phyloP scores from a whole-genome alignment of 2,113 vertebrate genomes.

The Anguilla japonica region DNA sequence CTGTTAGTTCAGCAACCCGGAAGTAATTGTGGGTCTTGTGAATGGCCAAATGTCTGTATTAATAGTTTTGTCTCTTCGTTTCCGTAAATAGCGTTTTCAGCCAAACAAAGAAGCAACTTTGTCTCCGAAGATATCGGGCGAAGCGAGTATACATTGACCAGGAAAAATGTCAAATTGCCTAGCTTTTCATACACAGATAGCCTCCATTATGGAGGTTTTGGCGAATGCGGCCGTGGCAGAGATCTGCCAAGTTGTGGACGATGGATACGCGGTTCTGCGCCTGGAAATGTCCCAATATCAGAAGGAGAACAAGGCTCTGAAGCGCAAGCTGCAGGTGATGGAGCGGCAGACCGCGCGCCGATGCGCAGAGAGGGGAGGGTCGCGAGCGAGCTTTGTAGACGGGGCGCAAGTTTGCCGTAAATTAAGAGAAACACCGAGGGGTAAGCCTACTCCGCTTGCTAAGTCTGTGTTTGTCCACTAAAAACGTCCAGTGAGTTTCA shows the following conservation, averaged over 20 bases:
- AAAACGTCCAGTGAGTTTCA: neutral
- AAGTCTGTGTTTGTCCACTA: neutral
- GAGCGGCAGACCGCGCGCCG: neutral
- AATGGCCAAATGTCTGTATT: neutral
- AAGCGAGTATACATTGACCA: neutral
- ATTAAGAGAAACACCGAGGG: neutral
- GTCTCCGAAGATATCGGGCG: neutral
- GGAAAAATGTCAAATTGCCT: constrained; percentile 26
- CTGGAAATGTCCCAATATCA: constrained; percentile 39
- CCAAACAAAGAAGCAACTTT: neutral
- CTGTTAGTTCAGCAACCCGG: neutral
- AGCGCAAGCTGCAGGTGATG: constrained; percentile 25
- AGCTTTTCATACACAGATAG: constrained; percentile 39
- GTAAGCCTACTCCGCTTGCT: neutral
- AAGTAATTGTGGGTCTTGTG: neutral
- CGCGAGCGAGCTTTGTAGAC: neutral
- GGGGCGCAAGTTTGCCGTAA: neutral
- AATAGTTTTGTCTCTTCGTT: neutral
- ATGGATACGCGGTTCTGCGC: constrained; percentile 36
- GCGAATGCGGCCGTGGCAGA: constrained; percentile 44
- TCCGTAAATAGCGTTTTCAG: neutral
- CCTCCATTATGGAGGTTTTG: constrained; percentile 46
- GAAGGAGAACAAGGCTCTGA: constrained; percentile 40
- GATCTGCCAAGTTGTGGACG: constrained; percentile 45
- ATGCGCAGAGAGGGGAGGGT: neutral